A percentile compares a stretch with the other conserved stretches of the same genome.
Conservation (phyloP, 1,140 invertebrate genomes). For the Anastrepha ludens region DNA sequence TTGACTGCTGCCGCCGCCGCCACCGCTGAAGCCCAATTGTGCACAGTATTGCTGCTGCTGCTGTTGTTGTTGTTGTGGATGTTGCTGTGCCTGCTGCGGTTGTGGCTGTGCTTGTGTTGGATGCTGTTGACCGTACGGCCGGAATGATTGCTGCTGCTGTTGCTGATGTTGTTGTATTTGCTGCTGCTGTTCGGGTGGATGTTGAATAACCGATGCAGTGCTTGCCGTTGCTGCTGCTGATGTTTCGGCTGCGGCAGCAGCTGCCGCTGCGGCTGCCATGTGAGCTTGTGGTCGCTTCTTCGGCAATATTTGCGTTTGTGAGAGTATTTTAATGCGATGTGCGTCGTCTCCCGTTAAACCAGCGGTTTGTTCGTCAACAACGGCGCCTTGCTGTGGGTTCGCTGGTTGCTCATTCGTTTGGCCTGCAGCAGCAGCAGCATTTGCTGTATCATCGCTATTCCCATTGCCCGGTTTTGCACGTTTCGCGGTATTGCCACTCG, state of each 20-base stretch:
- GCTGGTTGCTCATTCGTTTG: slow-evolving; percentile 59
- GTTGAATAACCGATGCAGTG: slow-evolving; percentile 69
- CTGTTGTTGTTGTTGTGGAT: slow-evolving; percentile 33
- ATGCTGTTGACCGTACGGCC: slow-evolving; percentile 63
- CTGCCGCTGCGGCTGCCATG: slow-evolving; percentile 70
- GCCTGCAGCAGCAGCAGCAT: neutral
- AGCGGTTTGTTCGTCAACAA: slow-evolving; percentile 47
- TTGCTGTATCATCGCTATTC: neutral
- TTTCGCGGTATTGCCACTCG: slow-evolving; percentile 44
- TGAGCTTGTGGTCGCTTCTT: slow-evolving; percentile 72
- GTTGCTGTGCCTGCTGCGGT: slow-evolving; percentile 27
- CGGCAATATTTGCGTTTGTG: slow-evolving; percentile 72
- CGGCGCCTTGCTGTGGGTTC: slow-evolving; percentile 55
- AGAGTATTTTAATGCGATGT: slow-evolving; percentile 73
- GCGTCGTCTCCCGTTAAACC: slow-evolving; percentile 69
- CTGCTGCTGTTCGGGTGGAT: slow-evolving; percentile 65
- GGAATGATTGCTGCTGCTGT: slow-evolving; percentile 65
- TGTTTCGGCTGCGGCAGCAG: slow-evolving; percentile 62
- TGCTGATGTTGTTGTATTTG: slow-evolving; percentile 59
- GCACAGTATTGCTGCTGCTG: slow-evolving; percentile 63
- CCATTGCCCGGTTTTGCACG: slow-evolving; percentile 41
- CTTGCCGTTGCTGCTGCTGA: slow-evolving; percentile 60
- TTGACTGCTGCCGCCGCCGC: slow-evolving; percentile 64
- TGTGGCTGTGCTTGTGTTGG: slow-evolving; percentile 53
- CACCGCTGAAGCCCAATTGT: slow-evolving; percentile 63